Percentiles rank a stretch among this genome's conserved stretches.
These are phyloP conservation scores for Ophion costatus DNA, from an alignment of 2,888 invertebrate genomes.

Conservation along the genomic window DNA sequence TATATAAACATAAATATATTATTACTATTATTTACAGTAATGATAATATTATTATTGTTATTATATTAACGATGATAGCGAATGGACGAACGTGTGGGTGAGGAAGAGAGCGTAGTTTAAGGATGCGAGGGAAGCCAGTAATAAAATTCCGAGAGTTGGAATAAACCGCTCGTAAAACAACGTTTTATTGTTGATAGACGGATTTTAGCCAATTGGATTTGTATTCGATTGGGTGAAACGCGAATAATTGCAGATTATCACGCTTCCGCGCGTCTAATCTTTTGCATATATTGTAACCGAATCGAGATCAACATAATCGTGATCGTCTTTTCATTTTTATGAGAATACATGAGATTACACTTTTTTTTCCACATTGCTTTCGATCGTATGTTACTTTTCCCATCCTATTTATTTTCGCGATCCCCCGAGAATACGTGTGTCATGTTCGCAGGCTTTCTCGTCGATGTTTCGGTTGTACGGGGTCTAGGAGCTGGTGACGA, in stretches of 20 bases:
- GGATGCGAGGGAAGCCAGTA: constrained; percentile 42
- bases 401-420: not conserved
- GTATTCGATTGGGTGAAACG: constrained; percentile 55
- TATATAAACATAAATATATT: constrained; percentile 64
- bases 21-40: constrained; percentile 59
- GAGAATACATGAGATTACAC: constrained; percentile 65
- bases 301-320: constrained; percentile 50
- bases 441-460: not conserved
- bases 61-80: constrained; percentile 29
- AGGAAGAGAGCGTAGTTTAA: constrained; percentile 31
- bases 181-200: constrained; percentile 60
- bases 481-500: not conserved
- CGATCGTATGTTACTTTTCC: not conserved
- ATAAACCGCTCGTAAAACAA: constrained; percentile 2
- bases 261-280: constrained; percentile 43
- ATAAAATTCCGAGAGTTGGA: constrained; percentile 40
- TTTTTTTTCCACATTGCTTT: constrained; percentile 51
- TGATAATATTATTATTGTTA: constrained; percentile 36
- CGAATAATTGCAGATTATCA: constrained; percentile 39
- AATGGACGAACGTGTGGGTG: constrained; percentile 44
- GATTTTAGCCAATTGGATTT: constrained; percentile 50
- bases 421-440: not conserved
- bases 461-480: not conserved
- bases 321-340: constrained; percentile 65
- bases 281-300: constrained; percentile 58